phyloP scores from a whole-genome alignment of 2,888 invertebrate species.

The Galerucella nymphaeae region DNA sequence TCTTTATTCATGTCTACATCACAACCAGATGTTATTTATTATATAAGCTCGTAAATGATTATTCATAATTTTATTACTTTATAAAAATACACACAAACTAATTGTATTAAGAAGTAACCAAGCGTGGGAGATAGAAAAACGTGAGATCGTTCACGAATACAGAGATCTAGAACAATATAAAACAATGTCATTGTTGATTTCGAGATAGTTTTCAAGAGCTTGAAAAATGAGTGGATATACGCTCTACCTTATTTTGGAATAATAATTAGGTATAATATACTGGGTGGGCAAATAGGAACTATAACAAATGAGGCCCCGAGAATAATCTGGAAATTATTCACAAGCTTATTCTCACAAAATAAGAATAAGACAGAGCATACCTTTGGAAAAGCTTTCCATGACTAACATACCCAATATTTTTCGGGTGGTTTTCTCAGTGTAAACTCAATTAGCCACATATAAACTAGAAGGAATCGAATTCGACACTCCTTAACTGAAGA shows the following conservation, averaged over 20 bases:
- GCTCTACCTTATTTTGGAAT: background rate
- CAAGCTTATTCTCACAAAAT: no score
- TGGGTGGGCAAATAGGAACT: no score
- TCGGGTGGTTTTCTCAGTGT: no score
- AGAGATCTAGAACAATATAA: constrained; percentile 5
- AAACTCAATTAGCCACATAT: no score
- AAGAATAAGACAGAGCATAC: no score
- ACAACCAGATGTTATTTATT: background rate
- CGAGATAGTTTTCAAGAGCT: no score
- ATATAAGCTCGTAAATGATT: background rate
- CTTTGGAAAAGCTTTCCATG: no score
- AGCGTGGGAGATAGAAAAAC: background rate
- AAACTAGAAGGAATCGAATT: no score
- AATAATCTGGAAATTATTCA: no score
- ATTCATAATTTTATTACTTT: background rate
- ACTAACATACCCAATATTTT: no score
- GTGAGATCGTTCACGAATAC: constrained; percentile 1
- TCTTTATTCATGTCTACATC: background rate
- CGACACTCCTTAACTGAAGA: no score
- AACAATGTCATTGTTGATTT: background rate
- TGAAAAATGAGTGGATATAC: background rate
- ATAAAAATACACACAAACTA: background rate
- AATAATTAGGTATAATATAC: background rate
- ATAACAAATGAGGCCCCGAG: no score
- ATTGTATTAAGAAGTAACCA: background rate